These are phyloP conservation scores for Drosophila simulans DNA, from an alignment of 1,140 invertebrate species.

Conservation along the genomic window DNA sequence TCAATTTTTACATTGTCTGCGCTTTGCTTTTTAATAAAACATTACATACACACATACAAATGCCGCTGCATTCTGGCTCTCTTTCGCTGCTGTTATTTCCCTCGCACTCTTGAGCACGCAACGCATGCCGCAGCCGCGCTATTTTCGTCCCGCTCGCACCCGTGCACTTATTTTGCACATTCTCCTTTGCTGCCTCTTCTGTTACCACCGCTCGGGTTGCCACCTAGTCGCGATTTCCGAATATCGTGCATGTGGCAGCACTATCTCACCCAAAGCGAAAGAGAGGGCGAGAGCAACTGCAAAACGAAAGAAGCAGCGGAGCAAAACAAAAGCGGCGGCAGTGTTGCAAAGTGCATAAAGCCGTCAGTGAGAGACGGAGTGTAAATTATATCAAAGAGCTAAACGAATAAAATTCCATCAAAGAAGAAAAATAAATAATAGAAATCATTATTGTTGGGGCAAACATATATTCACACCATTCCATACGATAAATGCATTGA, in stretches of 20 bases:
- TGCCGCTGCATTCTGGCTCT: conserved; percentile 30
- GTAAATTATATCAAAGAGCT: neutral
- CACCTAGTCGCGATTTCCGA: conserved; percentile 52
- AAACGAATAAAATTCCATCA: neutral
- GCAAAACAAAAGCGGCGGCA: conserved; percentile 71
- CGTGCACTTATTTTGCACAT: conserved; percentile 41
- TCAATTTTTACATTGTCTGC: conserved; percentile 69
- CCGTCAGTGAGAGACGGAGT: neutral
- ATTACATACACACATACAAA: conserved; percentile 52
- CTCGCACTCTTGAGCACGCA: conserved; percentile 9
- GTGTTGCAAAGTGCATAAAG: conserved; percentile 42
- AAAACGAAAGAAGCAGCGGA: conserved; percentile 58
- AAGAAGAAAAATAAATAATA: neutral
- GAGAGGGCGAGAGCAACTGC: conserved; percentile 4
- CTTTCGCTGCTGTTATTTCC: conserved; percentile 10
- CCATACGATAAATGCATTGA: no score
- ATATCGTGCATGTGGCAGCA: conserved; percentile 32
- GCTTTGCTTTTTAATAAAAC: conserved; percentile 79
- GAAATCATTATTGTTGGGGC: neutral
- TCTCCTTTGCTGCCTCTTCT: conserved; percentile 50
- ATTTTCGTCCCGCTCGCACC: conserved; percentile 30
- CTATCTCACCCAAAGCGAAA: conserved; percentile 6
- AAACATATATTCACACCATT: no score
- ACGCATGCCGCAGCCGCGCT: conserved; percentile 22
- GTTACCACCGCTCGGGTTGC: conserved; percentile 55